Percentiles rank a stretch among this genome's conserved stretches.
These are phyloP conservation scores for Columba guinea DNA, from an alignment of 2,797 vertebrate species.

Conservation along the genomic window DNA sequence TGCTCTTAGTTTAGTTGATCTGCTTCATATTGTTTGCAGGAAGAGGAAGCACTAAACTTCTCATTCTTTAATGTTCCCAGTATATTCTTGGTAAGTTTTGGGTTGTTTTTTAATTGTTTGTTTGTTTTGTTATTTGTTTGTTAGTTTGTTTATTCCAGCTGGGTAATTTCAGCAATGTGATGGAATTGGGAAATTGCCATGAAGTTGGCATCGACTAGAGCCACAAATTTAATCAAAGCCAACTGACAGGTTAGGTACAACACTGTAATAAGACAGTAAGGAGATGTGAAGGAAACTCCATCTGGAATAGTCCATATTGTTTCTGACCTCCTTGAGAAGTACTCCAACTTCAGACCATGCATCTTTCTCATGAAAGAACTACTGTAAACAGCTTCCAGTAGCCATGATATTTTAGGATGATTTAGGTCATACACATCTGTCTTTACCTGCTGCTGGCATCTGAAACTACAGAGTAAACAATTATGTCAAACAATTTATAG, in stretches of 20 bases:
- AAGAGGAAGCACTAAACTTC: neutral
- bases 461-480: neutral
- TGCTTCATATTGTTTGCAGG: neutral
- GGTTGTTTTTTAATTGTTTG: no score
- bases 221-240: neutral
- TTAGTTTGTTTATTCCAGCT: neutral
- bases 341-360: neutral
- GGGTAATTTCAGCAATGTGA: neutral
- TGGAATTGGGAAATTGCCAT: neutral
- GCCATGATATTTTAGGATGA: neutral
- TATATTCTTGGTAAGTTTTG: neutral
- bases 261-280: neutral
- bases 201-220: neutral
- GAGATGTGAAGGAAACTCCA: neutral
- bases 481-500: neutral
- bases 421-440: neutral
- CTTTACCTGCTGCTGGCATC: neutral
- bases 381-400: neutral
- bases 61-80: neutral
- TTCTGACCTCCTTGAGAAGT: neutral
- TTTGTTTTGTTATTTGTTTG: no score
- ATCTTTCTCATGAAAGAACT: neutral
- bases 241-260: neutral
- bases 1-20: constrained; percentile 26
- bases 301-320: neutral